Evolutionary conservation across 2,888 invertebrate genomes (phyloP).

Genomic region (Uloborus plumipes): DNA sequence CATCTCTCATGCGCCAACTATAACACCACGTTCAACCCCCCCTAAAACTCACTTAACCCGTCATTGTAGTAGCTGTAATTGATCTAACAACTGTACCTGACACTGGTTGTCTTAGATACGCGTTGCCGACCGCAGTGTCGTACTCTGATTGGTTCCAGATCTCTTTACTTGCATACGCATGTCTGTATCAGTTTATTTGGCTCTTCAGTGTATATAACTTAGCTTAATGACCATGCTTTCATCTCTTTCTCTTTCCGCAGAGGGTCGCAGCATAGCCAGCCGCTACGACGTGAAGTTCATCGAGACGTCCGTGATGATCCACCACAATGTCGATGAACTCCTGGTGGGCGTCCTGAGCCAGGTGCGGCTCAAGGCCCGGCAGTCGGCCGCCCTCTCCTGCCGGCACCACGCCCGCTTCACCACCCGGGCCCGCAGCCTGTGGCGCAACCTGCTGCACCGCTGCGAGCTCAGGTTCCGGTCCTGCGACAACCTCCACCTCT

Average conservation of each 20-base stretch:
- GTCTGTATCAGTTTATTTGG: no score
- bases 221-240: no score
- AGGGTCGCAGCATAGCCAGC: conserved; percentile 39
- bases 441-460: conserved; percentile 42
- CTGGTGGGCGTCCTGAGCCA: conserved; percentile 48
- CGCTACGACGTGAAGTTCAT: conserved; percentile 57
- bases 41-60: no score
- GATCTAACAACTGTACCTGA: no score
- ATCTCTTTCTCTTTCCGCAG: background rate
- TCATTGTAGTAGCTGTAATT: no score
- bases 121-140: no score
- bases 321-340: conserved; percentile 53
- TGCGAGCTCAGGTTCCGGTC: conserved; percentile 51
- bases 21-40: no score
- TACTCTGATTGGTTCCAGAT: no score
- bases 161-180: no score
- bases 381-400: conserved; percentile 49
- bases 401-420: conserved; percentile 41
- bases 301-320: conserved; percentile 54
- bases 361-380: conserved; percentile 55
- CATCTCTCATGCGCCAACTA: no score
- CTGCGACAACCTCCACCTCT: conserved; percentile 45
- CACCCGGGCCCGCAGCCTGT: conserved; percentile 40
- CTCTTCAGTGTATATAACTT: no score
- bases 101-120: no score